These are phyloP conservation scores for Pardosa pseudoannulata DNA, from an alignment of 2,888 invertebrate genomes.

Conservation along the genomic window DNA sequence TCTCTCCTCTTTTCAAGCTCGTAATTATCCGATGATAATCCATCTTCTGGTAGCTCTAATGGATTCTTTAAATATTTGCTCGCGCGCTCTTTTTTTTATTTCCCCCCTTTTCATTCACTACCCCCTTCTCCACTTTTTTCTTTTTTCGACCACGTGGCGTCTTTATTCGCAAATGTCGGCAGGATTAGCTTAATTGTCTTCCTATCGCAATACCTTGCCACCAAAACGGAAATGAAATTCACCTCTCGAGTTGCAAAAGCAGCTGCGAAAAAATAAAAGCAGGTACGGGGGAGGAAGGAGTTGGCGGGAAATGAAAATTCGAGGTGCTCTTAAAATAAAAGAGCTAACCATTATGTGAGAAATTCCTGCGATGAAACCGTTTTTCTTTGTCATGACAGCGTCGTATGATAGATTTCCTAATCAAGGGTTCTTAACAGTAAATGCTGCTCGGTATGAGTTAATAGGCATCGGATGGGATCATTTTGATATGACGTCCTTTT, in stretches of 20 bases:
- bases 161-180: constrained; percentile 56
- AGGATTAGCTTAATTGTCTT: constrained; percentile 67
- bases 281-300: neutral
- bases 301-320: neutral
- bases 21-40: constrained; percentile 66
- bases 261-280: neutral
- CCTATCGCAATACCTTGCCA: neutral
- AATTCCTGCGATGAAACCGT: neutral
- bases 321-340: neutral
- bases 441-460: too few relatives aligned
- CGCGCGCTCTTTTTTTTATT: constrained; percentile 24
- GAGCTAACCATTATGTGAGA: neutral
- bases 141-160: constrained; percentile 37
- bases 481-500: too few relatives aligned
- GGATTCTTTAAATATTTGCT: constrained; percentile 72
- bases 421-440: neutral
- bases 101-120: too few relatives aligned
- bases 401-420: neutral
- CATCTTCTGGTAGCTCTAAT: constrained; percentile 62
- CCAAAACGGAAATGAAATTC: neutral
- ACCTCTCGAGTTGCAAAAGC: neutral
- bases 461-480: too few relatives aligned
- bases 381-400: neutral
- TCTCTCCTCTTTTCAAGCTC: constrained; percentile 38
- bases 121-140: too few relatives aligned